These are phyloP conservation scores for Rhysida immarginata DNA, from an alignment of 1,140 invertebrate species.

Conservation along the genomic window DNA sequence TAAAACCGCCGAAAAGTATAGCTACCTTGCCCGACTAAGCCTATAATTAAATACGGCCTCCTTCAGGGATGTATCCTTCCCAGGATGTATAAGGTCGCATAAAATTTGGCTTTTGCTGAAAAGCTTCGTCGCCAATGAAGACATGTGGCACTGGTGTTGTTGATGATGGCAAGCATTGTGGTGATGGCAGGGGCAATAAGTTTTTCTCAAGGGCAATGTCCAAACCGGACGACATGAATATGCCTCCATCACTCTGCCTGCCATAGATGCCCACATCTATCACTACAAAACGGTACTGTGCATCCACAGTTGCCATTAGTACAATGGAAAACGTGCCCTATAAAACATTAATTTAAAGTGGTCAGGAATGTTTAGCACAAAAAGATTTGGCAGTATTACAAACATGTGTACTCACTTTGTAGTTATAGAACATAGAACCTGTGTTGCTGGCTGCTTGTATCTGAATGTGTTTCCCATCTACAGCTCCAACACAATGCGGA, in stretches of 20 bases:
- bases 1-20: conserved; percentile 1
- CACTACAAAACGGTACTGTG: not conserved
- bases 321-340: too few relatives aligned
- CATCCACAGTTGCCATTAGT: too few relatives aligned
- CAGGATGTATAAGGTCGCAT: conserved; percentile 20
- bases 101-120: conserved; percentile 21
- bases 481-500: too few relatives aligned
- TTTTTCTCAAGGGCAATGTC: conserved; percentile 20
- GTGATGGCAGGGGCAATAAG: too few relatives aligned
- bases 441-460: too few relatives aligned
- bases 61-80: conserved; percentile 8
- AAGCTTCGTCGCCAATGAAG: conserved; percentile 33
- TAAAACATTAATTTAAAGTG: too few relatives aligned
- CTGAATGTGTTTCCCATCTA: too few relatives aligned
- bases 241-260: conserved; percentile 23
- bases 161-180: too few relatives aligned
- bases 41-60: conserved; percentile 19
- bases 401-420: too few relatives aligned
- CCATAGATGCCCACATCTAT: not conserved
- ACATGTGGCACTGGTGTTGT: conserved; percentile 20
- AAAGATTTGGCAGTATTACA: too few relatives aligned
- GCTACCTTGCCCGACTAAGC: conserved; percentile 14
- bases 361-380: too few relatives aligned
- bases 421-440: too few relatives aligned
- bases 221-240: conserved; percentile 23